A percentile compares a stretch with the other conserved stretches of the same genome.
Conservation (phyloP, 2,888 invertebrate species). For the Eupithecia inturbata region DNA sequence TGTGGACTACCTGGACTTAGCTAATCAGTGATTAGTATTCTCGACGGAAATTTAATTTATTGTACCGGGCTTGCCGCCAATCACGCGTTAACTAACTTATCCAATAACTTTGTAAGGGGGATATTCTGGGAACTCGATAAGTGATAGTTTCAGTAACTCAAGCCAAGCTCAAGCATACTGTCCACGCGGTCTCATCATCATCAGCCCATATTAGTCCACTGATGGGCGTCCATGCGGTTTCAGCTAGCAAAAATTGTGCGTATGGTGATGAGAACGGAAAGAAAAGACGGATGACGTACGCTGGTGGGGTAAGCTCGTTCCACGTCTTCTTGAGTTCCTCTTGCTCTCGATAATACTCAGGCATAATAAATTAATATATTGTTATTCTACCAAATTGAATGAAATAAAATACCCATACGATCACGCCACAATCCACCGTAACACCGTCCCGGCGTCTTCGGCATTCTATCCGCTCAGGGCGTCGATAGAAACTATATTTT, state of each 20-base stretch:
- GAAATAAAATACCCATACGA: background rate
- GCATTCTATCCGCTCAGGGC: slow-evolving; percentile 66
- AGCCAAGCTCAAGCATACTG: background rate
- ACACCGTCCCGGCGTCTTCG: slow-evolving; percentile 46
- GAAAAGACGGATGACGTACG: background rate
- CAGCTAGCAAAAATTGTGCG: background rate
- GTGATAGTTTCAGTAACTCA: background rate
- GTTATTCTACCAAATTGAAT: too few species aligned
- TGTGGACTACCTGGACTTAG: slow-evolving; percentile 41
- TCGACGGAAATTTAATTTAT: slow-evolving; percentile 68
- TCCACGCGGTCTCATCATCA: background rate
- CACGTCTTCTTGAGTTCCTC: background rate
- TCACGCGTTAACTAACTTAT: slow-evolving; percentile 76
- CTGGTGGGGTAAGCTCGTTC: too few species aligned
- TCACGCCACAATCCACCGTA: slow-evolving; percentile 56
- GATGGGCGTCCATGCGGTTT: too few species aligned
- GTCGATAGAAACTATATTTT: slow-evolving; percentile 78
- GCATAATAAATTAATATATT: too few species aligned
- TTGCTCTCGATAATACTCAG: too few species aligned
- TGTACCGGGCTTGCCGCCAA: slow-evolving; percentile 65
- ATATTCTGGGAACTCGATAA: slow-evolving; percentile 32
- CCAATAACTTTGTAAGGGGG: slow-evolving; percentile 64
- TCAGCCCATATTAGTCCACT: too few species aligned
- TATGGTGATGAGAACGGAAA: background rate
- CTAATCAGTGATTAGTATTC: slow-evolving; percentile 73